Conservation (phyloP, 2,113 vertebrate species). For the Coptodon bakossiorum region DNA sequence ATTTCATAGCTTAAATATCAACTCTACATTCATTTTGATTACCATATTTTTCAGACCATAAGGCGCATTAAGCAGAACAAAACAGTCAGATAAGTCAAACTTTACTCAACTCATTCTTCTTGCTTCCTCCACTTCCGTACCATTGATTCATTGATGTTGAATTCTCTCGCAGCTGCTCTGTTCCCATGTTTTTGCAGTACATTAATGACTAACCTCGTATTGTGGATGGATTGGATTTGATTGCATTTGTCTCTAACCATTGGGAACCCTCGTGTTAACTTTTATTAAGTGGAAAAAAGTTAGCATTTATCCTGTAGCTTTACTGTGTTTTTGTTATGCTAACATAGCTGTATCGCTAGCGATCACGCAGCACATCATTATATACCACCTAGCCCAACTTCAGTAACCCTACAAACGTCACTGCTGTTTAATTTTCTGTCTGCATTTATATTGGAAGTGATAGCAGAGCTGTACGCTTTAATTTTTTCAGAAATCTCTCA, state of each 20-base stretch:
- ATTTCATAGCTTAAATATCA: not conserved
- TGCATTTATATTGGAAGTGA: not conserved
- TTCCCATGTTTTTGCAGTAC: not conserved
- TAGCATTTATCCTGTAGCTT: not conserved
- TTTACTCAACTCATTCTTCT: not conserved
- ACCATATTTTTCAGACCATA: not conserved
- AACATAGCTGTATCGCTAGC: not conserved
- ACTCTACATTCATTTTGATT: not conserved
- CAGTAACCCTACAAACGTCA: not conserved
- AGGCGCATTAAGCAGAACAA: not conserved
- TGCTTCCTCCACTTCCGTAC: not conserved
- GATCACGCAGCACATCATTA: not conserved
- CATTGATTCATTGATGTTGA: not conserved
- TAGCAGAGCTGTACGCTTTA: accelerated
- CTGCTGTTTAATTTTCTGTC: not conserved
- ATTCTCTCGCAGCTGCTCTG: not conserved
- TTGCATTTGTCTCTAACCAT: not conserved
- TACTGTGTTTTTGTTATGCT: not conserved
- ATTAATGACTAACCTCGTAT: not conserved
- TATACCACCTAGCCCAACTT: not conserved
- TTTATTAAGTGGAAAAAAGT: not conserved
- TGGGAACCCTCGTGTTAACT: not conserved
- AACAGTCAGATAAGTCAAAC: not conserved
- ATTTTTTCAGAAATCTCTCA: not conserved
- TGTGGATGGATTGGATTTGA: not conserved